Evolutionary conservation across 2,888 invertebrate species (phyloP).

Genomic region (Uropetala carovei): DNA sequence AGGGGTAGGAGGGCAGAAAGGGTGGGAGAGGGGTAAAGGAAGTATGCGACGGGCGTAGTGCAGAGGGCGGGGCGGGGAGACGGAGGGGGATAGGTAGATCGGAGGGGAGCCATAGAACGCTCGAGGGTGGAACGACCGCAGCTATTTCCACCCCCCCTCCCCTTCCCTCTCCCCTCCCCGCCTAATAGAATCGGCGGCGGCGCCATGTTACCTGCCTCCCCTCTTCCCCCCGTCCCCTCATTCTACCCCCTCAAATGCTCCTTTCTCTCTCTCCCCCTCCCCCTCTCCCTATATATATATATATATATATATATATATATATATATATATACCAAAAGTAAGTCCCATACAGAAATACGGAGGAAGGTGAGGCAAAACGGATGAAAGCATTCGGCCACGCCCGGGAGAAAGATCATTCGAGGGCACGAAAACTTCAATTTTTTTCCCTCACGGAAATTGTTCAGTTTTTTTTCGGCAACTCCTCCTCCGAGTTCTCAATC

Average conservation of each 20-base stretch:
- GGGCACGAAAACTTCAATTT: background rate
- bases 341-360: background rate
- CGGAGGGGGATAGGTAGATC: background rate
- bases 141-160: constrained; percentile 41
- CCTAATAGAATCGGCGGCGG: constrained; percentile 8
- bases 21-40: background rate
- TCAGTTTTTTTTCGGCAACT: background rate
- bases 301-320: too few species aligned
- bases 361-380: background rate
- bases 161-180: background rate
- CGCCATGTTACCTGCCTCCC: background rate
- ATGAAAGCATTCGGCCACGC: background rate
- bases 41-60: background rate
- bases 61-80: background rate
- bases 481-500: background rate
- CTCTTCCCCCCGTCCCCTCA: background rate
- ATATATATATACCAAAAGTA: too few species aligned
- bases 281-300: too few species aligned
- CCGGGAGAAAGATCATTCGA: background rate
- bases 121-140: constrained; percentile 17
- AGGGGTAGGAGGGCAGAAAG: background rate
- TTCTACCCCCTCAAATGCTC: background rate
- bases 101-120: background rate
- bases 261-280: background rate
- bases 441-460: background rate